A percentile compares a stretch with the other conserved stretches of the same genome.
These are phyloP conservation scores for Sphaerodactylus townsendi DNA, from an alignment of 2,113 vertebrate genomes.

Conservation along the genomic window DNA sequence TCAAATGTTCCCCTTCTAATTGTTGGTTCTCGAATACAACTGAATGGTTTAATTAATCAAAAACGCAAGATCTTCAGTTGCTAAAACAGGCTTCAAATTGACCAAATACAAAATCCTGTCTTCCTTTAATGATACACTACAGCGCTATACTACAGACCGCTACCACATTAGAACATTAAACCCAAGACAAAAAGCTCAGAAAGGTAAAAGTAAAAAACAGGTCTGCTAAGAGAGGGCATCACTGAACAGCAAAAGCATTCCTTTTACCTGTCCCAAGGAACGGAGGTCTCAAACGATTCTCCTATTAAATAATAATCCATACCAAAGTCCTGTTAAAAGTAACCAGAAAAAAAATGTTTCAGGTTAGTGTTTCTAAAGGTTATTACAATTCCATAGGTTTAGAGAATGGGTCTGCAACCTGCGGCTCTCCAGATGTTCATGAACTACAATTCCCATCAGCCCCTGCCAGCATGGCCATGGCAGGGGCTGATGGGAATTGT, in stretches of 20 bases:
- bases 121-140: background rate
- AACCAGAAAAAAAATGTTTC: conserved; percentile 47
- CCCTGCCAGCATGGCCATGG: too few species aligned
- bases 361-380: background rate
- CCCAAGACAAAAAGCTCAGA: background rate
- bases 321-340: conserved; percentile 86
- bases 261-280: conserved; percentile 98
- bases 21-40: background rate
- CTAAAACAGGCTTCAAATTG: background rate
- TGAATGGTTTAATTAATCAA: background rate
- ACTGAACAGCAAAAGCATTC: conserved; percentile 18
- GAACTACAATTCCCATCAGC: too few species aligned
- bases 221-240: background rate
- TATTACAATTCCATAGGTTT: background rate
- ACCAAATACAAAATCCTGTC: background rate
- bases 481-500: too few species aligned
- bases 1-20: background rate
- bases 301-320: conserved; percentile 95
- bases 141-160: too few species aligned
- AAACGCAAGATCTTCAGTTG: background rate
- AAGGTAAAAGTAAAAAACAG: background rate
- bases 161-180: background rate
- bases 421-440: too few species aligned
- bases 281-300: conserved; percentile 98
- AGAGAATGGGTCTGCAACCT: too few species aligned